These are phyloP conservation scores for Odontothrips loti DNA, from an alignment of 2,888 invertebrate genomes.

Conservation along the genomic window DNA sequence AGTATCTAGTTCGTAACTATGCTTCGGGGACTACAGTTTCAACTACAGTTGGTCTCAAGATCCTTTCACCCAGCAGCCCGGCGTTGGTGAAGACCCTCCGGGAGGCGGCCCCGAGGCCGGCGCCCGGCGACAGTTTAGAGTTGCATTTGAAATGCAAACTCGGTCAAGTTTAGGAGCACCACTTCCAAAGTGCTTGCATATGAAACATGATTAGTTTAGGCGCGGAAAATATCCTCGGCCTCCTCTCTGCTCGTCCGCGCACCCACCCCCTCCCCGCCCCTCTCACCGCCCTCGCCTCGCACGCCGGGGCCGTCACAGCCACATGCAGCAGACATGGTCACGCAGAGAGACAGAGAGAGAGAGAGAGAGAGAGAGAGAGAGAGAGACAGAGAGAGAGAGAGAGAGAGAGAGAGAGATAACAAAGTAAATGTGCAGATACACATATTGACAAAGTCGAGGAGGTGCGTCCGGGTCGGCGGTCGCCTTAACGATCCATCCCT, in stretches of 20 bases:
- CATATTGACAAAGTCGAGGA: too few relatives aligned
- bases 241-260: neutral
- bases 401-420: too few relatives aligned
- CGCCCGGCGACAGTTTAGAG: neutral
- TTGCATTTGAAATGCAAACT: slow-evolving; percentile 13
- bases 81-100: neutral
- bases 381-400: neutral
- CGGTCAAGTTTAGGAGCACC: slow-evolving; percentile 2
- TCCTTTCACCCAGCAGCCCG: too few relatives aligned
- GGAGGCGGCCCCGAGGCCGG: neutral
- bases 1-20: too few relatives aligned
- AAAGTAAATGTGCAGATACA: too few relatives aligned
- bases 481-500: too few relatives aligned
- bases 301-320: too few relatives aligned
- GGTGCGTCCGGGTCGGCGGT: too few relatives aligned
- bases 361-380: neutral
- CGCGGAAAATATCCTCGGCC: neutral
- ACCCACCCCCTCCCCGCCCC: neutral
- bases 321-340: too few relatives aligned
- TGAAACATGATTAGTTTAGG: slow-evolving; percentile 4
- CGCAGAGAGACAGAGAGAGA: neutral
- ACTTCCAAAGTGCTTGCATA: slow-evolving; percentile 5
- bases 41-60: too few relatives aligned
- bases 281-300: neutral
- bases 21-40: too few relatives aligned